Percentiles rank a stretch among this genome's conserved stretches.
Conservation (phyloP, 1,140 invertebrate genomes). For the Orchesella cincta region DNA sequence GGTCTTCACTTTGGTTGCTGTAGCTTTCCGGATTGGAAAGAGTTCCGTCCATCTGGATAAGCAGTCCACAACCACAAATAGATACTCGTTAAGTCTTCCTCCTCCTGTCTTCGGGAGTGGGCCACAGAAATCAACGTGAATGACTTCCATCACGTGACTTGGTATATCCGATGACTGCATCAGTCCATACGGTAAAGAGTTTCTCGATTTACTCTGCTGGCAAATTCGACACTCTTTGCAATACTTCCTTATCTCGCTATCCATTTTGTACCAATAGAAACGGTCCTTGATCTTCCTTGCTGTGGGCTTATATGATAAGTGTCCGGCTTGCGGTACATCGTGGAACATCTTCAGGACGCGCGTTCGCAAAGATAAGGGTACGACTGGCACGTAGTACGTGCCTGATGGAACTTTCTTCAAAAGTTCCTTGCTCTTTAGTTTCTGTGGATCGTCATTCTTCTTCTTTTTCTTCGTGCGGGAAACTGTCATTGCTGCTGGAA, state of each 20-base stretch:
- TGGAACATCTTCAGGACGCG: constrained; percentile 33
- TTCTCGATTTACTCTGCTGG: constrained; percentile 12
- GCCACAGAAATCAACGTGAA: constrained; percentile 24
- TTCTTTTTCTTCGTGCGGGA: not conserved
- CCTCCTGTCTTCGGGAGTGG: not conserved
- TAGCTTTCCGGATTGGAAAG: constrained; percentile 21
- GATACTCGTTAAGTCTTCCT: constrained; percentile 18
- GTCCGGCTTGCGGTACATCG: constrained; percentile 31
- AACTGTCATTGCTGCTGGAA: not conserved
- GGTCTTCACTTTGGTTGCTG: not conserved
- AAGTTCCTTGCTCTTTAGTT: not conserved
- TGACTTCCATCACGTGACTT: not conserved
- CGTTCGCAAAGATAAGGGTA: not conserved
- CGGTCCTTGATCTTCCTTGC: constrained; percentile 28
- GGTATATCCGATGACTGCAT: not conserved
- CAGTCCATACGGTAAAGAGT: constrained; percentile 21
- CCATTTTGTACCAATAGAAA: constrained; percentile 35
- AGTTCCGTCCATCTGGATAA: constrained; percentile 26
- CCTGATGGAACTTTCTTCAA: not conserved
- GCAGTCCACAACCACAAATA: constrained; percentile 18
- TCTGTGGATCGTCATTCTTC: not conserved
- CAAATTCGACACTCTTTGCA: constrained; percentile 29
- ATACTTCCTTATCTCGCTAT: constrained; percentile 33
- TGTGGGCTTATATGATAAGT: constrained; percentile 17
- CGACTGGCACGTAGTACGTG: not conserved